These are phyloP conservation scores for Spondyliosoma cantharus DNA, from an alignment of 2,797 vertebrate species.

Conservation along the genomic window DNA sequence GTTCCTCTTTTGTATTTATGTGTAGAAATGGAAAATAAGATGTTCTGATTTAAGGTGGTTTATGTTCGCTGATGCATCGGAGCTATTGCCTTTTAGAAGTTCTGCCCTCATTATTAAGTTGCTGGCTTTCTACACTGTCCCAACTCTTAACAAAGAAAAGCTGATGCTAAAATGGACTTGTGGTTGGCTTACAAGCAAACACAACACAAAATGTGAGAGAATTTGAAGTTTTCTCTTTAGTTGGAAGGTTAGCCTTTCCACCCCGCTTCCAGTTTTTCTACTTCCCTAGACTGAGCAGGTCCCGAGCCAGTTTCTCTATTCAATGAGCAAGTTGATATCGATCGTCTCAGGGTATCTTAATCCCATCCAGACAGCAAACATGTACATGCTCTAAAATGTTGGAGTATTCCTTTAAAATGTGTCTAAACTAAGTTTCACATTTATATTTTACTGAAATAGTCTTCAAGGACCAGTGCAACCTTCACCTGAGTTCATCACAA, in stretches of 20 bases:
- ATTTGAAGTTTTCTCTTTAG: slow-evolving; percentile 15
- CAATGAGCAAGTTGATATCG: slow-evolving; percentile 22
- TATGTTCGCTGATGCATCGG: neutral
- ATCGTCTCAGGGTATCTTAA: slow-evolving; percentile 10
- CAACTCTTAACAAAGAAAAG: neutral
- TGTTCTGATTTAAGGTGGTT: neutral
- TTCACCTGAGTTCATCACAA: slow-evolving; percentile 69
- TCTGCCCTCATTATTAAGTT: neutral
- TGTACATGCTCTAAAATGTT: slow-evolving; percentile 22
- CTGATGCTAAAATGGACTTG: slow-evolving; percentile 5
- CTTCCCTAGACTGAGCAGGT: neutral
- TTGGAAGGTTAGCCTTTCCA: neutral
- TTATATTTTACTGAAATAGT: slow-evolving; percentile 42
- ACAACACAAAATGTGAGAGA: slow-evolving; percentile 14
- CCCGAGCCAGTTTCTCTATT: neutral
- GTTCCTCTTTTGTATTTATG: neutral
- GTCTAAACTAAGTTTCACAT: slow-evolving; percentile 40
- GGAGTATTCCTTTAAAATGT: slow-evolving; percentile 38
- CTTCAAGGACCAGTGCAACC: slow-evolving; percentile 46
- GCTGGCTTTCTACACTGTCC: neutral
- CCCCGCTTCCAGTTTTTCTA: slow-evolving; percentile 10
- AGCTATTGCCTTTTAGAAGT: neutral
- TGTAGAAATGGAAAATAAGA: neutral
- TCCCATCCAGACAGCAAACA: slow-evolving; percentile 28
- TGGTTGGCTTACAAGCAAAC: slow-evolving; percentile 15